Conservation (phyloP, 2,888 invertebrate genomes). For the Lissonota sp. region DNA sequence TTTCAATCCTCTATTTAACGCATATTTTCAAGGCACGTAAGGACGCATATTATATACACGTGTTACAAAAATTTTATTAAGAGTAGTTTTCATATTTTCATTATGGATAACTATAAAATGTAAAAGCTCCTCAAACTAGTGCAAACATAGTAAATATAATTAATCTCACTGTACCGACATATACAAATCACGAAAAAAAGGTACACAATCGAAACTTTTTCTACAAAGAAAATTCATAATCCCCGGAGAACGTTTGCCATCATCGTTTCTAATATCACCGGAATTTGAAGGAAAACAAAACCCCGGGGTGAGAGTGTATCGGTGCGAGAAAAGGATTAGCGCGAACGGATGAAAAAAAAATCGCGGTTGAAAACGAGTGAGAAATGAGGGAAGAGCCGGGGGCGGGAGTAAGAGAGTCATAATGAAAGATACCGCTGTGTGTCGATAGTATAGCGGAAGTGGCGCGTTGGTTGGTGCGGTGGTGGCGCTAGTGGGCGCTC, state of each 20-base stretch:
- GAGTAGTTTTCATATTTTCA: too few species aligned
- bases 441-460: conserved; percentile 54
- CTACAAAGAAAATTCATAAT: too few species aligned
- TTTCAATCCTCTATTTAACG: too few species aligned
- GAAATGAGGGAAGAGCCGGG: conserved; percentile 16
- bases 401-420: conserved; percentile 60
- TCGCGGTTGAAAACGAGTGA: conserved; percentile 26
- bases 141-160: not conserved
- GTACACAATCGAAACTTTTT: not conserved
- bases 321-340: conserved; percentile 59
- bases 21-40: too few species aligned
- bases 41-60: too few species aligned
- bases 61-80: too few species aligned
- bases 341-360: conserved; percentile 53
- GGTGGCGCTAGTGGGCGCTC: conserved; percentile 26
- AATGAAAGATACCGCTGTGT: conserved; percentile 59
- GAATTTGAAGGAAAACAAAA: not conserved
- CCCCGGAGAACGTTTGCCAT: not conserved
- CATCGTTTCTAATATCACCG: not conserved
- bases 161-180: not conserved
- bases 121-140: too few species aligned
- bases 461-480: conserved; percentile 21
- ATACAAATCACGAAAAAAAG: not conserved
- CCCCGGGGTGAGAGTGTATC: not conserved
- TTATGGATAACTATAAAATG: too few species aligned